Evolutionary conservation across 2,113 vertebrate genomes (phyloP), one percentile per base, ranked within the genome.

Genomic region (Tonatia bakeri): DNA sequence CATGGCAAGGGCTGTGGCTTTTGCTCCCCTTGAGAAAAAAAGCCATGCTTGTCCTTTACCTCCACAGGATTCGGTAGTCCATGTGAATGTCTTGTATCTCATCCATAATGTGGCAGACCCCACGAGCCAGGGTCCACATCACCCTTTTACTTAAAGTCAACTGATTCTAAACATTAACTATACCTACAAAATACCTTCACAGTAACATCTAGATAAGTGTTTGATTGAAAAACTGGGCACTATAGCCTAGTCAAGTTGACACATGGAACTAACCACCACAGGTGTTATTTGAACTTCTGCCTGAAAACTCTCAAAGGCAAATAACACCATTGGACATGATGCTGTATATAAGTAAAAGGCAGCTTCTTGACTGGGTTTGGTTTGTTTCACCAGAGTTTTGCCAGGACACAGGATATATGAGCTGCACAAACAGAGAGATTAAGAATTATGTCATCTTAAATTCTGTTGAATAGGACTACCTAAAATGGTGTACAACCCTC

Each of bases 321-420:
- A 33, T 2, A 0, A 38, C 2, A 22, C 14, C 11, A 1, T 33
- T 22, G 9, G 7, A 28, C 5, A 11, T 31, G 17, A 56, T 0
- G 26, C 38, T 13, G 1, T 20, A 16, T 3, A 33, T 38, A 38
- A 56, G 16, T 26, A 31, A 14, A 13, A 50, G 5, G 4, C 3
- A 14, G 1, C 13, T 22, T 11, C 20, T 65, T 5, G 17, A 1
- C 45, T 15, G 2, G 33, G 20, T 59, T 22, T n/a, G 15, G 0
- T 65, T 4, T 28, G 4, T 28, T 33, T 12, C 33, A 64, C 8
- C 4, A 17, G 4, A 50, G 11, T 36, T 52, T 59, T 85, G 3
- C n/a, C 26, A 45, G 17, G 22, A 75, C 7, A 31, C 10, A 83
- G 20, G 7, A 28, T 22, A 8, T 61, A 16, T 31, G n/a, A 19